Conservation (phyloP, 1,140 invertebrate genomes). For the Antheraea mylitta region DNA sequence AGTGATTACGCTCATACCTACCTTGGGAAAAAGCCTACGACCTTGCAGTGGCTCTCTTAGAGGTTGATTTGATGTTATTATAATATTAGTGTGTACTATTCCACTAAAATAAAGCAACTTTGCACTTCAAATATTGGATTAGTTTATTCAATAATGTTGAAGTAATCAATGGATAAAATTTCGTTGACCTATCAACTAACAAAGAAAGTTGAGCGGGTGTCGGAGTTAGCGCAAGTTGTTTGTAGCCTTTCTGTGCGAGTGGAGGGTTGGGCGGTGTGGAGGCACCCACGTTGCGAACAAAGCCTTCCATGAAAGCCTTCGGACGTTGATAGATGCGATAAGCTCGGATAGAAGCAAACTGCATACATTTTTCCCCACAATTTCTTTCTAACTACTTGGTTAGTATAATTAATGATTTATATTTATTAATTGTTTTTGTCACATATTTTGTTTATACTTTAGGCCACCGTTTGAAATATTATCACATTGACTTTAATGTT, state of each 20-base stretch:
- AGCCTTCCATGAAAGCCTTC: constrained; percentile 76
- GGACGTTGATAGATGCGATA: constrained; percentile 78
- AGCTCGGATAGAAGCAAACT: constrained; percentile 76
- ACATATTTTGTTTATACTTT: no score
- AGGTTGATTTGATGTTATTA: no score
- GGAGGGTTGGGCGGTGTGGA: constrained; percentile 24
- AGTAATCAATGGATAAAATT: constrained; percentile 38
- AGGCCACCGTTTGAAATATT: no score
- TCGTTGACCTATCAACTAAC: constrained; percentile 46
- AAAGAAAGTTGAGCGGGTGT: constrained; percentile 51
- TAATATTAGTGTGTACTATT: no score
- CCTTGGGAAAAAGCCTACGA: no score
- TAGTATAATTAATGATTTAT: background rate
- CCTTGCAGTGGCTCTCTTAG: no score
- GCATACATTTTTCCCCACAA: constrained; percentile 68
- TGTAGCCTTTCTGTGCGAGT: constrained; percentile 47
- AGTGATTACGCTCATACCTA: no score
- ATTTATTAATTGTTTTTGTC: no score
- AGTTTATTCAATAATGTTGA: background rate
- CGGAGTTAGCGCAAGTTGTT: constrained; percentile 62
- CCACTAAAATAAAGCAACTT: no score
- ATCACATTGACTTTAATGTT: no score
- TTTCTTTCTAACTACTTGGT: constrained; percentile 21
- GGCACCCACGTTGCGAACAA: constrained; percentile 57
- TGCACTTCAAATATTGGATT: background rate